These are phyloP conservation scores for Clitarchus hookeri DNA, from an alignment of 2,888 invertebrate genomes.

Conservation along the genomic window DNA sequence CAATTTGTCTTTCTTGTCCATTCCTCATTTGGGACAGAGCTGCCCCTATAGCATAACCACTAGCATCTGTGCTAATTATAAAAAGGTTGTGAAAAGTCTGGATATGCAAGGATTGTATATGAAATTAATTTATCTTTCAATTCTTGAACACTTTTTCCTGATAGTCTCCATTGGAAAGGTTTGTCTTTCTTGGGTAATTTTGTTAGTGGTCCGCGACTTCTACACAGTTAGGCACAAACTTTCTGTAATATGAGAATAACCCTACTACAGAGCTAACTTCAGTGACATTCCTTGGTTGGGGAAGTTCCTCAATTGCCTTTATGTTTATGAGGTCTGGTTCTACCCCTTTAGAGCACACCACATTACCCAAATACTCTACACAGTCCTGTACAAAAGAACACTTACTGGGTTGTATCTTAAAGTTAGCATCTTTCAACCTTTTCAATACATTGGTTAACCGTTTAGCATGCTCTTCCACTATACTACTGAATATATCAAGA, in stretches of 20 bases:
- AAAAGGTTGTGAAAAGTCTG: conserved; percentile 43
- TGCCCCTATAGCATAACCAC: conserved; percentile 45
- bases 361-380: conserved; percentile 39
- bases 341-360: too few species aligned
- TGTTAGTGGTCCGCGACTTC: too few species aligned
- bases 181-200: too few species aligned
- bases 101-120: conserved; percentile 43
- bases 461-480: too few species aligned
- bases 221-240: too few species aligned
- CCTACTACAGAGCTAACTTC: too few species aligned
- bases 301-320: too few species aligned
- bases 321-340: too few species aligned
- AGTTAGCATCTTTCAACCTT: neutral
- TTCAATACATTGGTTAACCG: neutral
- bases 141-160: neutral
- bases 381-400: conserved; percentile 44
- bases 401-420: conserved; percentile 32
- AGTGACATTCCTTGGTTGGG: too few species aligned
- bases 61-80: conserved; percentile 47
- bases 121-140: conserved; percentile 27
- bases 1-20: conserved; percentile 39
- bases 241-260: too few species aligned
- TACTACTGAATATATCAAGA: neutral
- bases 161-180: too few species aligned
- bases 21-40: conserved; percentile 43